phyloP scores from a whole-genome alignment of 2,113 vertebrate species.

The Cinclus cinclus region DNA sequence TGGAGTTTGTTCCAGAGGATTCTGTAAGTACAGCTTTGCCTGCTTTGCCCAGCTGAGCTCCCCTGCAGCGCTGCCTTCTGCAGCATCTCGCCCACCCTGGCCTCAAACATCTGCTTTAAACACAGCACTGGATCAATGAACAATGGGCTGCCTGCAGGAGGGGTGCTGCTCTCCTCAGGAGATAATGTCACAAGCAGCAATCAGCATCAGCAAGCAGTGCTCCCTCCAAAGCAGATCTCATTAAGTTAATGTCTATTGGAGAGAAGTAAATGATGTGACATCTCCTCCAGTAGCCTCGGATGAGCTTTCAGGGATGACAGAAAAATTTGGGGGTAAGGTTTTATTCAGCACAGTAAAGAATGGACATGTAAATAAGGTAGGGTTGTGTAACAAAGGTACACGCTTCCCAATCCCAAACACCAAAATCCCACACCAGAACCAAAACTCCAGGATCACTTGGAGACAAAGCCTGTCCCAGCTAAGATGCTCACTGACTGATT shows the following conservation, averaged over 20 bases:
- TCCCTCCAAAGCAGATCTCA: not conserved
- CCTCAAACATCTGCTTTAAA: not conserved
- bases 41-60: not conserved
- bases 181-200: not conserved
- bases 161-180: not conserved
- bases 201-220: not conserved
- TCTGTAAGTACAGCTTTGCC: not conserved
- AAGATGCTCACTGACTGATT: not conserved
- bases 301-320: not conserved
- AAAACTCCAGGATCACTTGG: not conserved
- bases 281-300: not conserved
- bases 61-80: constrained; percentile 10
- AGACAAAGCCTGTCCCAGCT: not conserved
- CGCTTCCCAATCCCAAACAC: rapidly evolving
- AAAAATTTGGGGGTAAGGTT: not conserved
- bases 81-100: not conserved
- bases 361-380: not conserved
- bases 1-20: not conserved
- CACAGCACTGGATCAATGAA: not conserved
- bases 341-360: constrained; percentile 45
- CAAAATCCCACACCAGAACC: not conserved
- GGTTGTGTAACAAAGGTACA: not conserved
- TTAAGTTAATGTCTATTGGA: not conserved
- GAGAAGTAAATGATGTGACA: not conserved
- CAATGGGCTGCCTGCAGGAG: not conserved